Base-by-base conservation (phyloP, 2,888 invertebrate genomes). In the Hybos culiciformis region DNA sequence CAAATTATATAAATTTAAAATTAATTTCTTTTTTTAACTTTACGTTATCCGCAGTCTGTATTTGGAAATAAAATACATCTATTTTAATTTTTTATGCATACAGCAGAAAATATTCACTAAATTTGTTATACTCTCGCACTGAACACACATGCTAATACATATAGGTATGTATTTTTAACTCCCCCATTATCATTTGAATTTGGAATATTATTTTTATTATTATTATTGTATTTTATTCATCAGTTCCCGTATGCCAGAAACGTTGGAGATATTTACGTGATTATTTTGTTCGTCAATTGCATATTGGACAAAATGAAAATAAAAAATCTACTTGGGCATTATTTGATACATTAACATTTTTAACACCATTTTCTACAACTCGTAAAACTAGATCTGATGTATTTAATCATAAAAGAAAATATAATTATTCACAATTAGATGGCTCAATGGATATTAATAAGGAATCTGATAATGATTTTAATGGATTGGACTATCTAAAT, bases 231-330 rank as follows among this genome's bases (percentile, higher is more conserved):
- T 31, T 44, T 45, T 21, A 46, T 36, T 48, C 50, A 49, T 37
- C 48, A 52, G 53, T 51, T 48, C 46, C 49, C 47, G 52, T 49
- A 44, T 53, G 53, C 29, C 52, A 53, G 41, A 53, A 53, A 43
- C 51, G 52, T 5, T 53, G 53, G 53, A 45, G 53, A 39, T 53
- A 53, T 42, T 44, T 53, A 34, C 50, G 53, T 39, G 53, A 53
- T 39, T 53, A 53, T 38, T 53, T 53, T 45, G 53, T 52, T 29
- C 51, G 52, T 17, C 53, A 53, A 39, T 47, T 53, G 12, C 53
- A 36, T 36, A 36, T 36, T 19, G 6, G 14, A 14, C 19, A 36
- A 19, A 36, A 19, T 21, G 36, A 36, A 20, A 19, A 36, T 19
- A 48, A 45, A 32, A 45, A 45, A 34, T 32, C 43, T 12, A 34